These are phyloP conservation scores for Aphidius colemani DNA, from an alignment of 2,888 invertebrate genomes.

Conservation along the genomic window DNA sequence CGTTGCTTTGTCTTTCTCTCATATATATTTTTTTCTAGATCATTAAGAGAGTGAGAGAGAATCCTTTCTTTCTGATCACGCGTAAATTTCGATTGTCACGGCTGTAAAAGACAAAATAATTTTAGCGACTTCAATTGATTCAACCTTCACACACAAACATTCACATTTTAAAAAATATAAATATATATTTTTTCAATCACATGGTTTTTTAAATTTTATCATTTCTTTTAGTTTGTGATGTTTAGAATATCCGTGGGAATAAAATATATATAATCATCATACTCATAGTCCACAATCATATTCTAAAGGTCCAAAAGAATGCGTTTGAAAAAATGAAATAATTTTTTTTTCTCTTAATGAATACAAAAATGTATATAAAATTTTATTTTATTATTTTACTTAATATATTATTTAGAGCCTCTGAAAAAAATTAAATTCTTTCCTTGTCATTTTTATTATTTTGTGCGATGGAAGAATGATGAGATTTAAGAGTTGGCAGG, in stretches of 20 bases:
- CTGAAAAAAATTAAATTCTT: too few relatives aligned
- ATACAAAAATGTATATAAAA: too few relatives aligned
- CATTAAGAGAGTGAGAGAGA: too few relatives aligned
- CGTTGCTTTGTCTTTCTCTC: background rate
- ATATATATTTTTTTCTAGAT: background rate
- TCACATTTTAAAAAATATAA: too few relatives aligned
- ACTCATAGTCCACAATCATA: background rate
- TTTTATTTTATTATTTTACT: too few relatives aligned
- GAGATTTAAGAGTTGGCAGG: conserved; percentile 17
- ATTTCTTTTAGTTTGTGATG: background rate
- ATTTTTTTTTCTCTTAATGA: too few relatives aligned
- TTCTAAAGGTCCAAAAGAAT: background rate
- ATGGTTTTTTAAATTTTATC: background rate
- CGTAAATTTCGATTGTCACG: background rate
- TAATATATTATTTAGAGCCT: too few relatives aligned
- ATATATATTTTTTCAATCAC: background rate
- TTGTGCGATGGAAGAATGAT: background rate
- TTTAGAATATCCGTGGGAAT: conserved; percentile 6
- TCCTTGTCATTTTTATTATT: too few relatives aligned
- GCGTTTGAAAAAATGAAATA: too few relatives aligned
- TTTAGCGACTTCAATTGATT: background rate
- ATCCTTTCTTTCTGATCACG: too few relatives aligned
- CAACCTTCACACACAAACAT: too few relatives aligned
- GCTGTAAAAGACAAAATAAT: conserved; percentile 4
- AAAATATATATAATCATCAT: background rate